Evolutionary conservation across 2,113 vertebrate species (phyloP), one percentile per base, ranked within the genome.

Genomic region (Anolis sagrei): DNA sequence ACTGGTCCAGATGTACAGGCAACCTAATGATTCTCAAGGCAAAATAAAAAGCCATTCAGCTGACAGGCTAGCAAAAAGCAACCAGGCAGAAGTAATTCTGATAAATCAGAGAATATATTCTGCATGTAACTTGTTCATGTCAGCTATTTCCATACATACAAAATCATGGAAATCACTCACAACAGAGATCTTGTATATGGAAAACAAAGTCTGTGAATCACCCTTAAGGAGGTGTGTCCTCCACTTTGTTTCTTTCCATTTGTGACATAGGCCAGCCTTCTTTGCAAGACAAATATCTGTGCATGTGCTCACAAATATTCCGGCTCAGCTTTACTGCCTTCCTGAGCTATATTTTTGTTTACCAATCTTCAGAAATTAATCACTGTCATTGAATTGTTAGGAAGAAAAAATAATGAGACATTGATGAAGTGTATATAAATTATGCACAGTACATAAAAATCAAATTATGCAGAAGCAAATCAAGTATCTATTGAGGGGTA

Each of bases 301-400:
- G 68, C 92, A n/a, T 82, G 54, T 49, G 18, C 16, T 92, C 73
- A 83, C 84, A 86, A 49, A 91, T 82, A 89, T 74, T 82, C 70
- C 74, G 93, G 66, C 87, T 93, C 86, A 88, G 39, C 85, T 93
- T 94, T 93, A 95, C 92, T 95, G 84, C 92, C 82, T 95, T 95
- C 91, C 44, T 88, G 92, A 73, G 86, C 88, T 94, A 93, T 75
- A 58, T 86, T 96, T 95, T 96, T 96, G 91, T 96, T 97, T 97
- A 95, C 86, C 77, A 69, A 66, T 95, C 91, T 94, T 96, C 91
- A 92, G 93, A 95, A 96, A 96, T 96, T 96, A 97, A 97, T 97
- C 96, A 96, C 76, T 96, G 93, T 87, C 95, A 93, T 36, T 92
- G 81, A 77, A 94, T 89, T 95, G 88, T 95, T 96, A 94, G 95